A percentile compares a stretch with the other conserved stretches of the same genome.
Evolutionary conservation across 2,888 invertebrate genomes (phyloP).

Genomic region (Pyrocoelia pectoralis): DNA sequence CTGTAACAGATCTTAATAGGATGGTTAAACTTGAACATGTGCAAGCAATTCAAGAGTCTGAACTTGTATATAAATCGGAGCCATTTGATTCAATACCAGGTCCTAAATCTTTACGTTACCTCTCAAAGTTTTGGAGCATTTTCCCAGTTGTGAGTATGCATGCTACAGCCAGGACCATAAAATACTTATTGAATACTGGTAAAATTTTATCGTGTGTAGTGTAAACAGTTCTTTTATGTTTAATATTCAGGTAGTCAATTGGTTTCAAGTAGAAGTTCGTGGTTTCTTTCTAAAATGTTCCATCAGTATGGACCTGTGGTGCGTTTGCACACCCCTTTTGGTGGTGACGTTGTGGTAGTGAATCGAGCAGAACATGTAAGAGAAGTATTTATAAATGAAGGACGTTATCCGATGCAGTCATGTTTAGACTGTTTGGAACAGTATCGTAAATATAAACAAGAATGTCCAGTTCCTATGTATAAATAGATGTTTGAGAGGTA

Average conservation of each 20-base stretch:
- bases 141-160: constrained; percentile 71
- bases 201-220: constrained; percentile 54
- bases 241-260: constrained; percentile 55
- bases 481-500: too few species aligned
- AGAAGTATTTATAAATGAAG: constrained; percentile 69
- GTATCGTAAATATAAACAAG: constrained; percentile 65
- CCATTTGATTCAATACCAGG: constrained; percentile 73
- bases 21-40: constrained; percentile 38
- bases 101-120: constrained; percentile 65
- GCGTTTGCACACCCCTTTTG: constrained; percentile 70
- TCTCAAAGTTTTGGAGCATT: constrained; percentile 68
- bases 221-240: background rate
- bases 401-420: constrained; percentile 67
- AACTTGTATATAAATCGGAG: constrained; percentile 44
- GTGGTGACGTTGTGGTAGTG: constrained; percentile 69
- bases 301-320: constrained; percentile 71
- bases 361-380: constrained; percentile 71
- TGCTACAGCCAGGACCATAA: constrained; percentile 64
- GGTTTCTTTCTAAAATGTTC: constrained; percentile 60
- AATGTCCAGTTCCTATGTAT: constrained; percentile 68
- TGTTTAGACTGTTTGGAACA: constrained; percentile 71
- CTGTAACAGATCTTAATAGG: constrained; percentile 7
- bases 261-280: constrained; percentile 60
- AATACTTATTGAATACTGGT: constrained; percentile 64
- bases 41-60: constrained; percentile 31